Evolutionary conservation across 53 echinoderm and acorn worm genomes (phyloP).

Genomic region (Antedon mediterranea): DNA sequence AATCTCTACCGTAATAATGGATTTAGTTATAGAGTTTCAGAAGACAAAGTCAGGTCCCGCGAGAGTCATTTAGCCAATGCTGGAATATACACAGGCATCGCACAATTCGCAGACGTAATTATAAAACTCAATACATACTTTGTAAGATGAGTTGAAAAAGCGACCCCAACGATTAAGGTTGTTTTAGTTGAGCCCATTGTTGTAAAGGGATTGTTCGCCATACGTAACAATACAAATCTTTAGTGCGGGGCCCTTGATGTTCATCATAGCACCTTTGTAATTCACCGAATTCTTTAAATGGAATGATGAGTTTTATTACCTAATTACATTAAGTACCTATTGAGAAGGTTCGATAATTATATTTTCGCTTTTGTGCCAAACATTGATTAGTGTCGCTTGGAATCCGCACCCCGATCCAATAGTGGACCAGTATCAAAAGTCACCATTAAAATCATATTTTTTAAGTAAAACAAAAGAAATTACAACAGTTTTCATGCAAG

Average conservation of each 20-base stretch:
- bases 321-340: not conserved
- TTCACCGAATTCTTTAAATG: not conserved
- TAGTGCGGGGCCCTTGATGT: not conserved
- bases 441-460: too few relatives aligned
- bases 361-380: not conserved
- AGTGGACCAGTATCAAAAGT: not conserved
- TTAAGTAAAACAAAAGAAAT: too few relatives aligned
- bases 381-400: not conserved
- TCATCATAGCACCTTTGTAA: not conserved
- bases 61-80: not conserved
- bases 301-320: not conserved
- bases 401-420: not conserved
- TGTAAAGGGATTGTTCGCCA: not conserved
- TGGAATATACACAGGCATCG: not conserved
- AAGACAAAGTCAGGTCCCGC: not conserved
- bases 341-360: not conserved
- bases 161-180: not conserved
- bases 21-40: not conserved
- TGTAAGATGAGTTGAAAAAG: not conserved
- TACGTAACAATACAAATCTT: not conserved
- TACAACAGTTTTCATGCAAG: too few relatives aligned
- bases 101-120: not conserved
- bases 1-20: not conserved
- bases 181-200: not conserved
- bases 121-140: not conserved